Base-by-base conservation (phyloP, 2,888 invertebrate genomes). In the Microdon myrmicae region DNA sequence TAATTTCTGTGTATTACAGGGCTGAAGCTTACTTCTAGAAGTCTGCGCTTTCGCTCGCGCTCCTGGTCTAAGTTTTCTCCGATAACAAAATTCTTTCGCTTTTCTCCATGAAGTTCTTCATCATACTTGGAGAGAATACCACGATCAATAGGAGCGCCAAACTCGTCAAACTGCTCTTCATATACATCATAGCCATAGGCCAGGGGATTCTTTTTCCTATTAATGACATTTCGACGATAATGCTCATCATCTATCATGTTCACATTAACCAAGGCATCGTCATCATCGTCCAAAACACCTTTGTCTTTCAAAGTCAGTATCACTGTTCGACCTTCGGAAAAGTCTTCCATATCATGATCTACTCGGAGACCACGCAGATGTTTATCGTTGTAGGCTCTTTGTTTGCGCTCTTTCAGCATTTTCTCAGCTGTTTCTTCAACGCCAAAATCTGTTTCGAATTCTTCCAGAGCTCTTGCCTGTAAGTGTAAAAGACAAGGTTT, bases 381-480 rank as follows among this genome's bases (percentile, higher is more conserved):
- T 71, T 82, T 84, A 35, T 86, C 84, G 1, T 85, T 82, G 79
- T 96, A 96, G 3, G 87, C 84, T 37, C 80, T 78, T 29, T 77
- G 81, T 19, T 76, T 80, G 16, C 85, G 82, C 38, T 85, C 84
- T 58, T 81, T 82, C 67, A 85, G 85, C 71, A 92, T 92, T 69
- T 90, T 87, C 67, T 90, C 90, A n/a, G 96, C 85, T 35, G 96
- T 82, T 71, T 89, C 90, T 8, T 87, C 86, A 59, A 96, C 88
- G 19, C 96, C 96, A 83, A 97, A 96, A 77, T 92, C 95, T 69
- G 87, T 90, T 81, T 98, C 98, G 84, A 98, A 85, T 80, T 97
- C 95, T 80, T 96, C 94, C 73, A 98, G 79, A 83, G 92, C 85
- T 77, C 94, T 94, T 13, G 95, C 97, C 93, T 92, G 75, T 4